Percentiles rank a stretch among this genome's conserved stretches.
phyloP scores from a whole-genome alignment of 2,888 invertebrate genomes.

The Drosophila demipolita region DNA sequence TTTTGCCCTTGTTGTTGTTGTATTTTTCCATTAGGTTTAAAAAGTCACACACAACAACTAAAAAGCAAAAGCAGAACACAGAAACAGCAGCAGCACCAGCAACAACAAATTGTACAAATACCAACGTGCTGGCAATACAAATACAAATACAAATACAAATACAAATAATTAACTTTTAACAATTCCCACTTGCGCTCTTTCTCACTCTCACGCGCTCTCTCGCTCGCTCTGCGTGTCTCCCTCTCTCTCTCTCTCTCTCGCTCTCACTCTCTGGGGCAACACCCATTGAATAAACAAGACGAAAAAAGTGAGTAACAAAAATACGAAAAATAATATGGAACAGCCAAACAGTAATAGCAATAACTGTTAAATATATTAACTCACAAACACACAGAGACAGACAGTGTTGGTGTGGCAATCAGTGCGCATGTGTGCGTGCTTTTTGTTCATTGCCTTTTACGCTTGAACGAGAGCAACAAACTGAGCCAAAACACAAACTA shows the following conservation, averaged over 20 bases:
- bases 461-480: slow-evolving; percentile 53
- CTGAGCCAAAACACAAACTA: slow-evolving; percentile 6
- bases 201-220: slow-evolving; percentile 6
- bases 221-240: slow-evolving; percentile 1
- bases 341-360: slow-evolving; percentile 28
- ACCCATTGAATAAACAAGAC: slow-evolving; percentile 67
- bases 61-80: slow-evolving; percentile 43
- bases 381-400: slow-evolving; percentile 35
- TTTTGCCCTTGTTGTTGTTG: slow-evolving; percentile 4
- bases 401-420: slow-evolving; percentile 40
- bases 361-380: slow-evolving; percentile 75
- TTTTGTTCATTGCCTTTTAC: slow-evolving; percentile 62
- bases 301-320: slow-evolving; percentile 44
- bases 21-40: slow-evolving; percentile 1
- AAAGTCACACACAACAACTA: slow-evolving; percentile 53
- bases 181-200: slow-evolving; percentile 43
- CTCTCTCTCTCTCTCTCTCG: not conserved
- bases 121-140: slow-evolving; percentile 73
- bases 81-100: slow-evolving; percentile 9
- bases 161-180: slow-evolving; percentile 78
- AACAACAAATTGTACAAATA: slow-evolving; percentile 65
- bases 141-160: slow-evolving; percentile 68
- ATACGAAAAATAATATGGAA: slow-evolving; percentile 43
- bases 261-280: slow-evolving; percentile 28
- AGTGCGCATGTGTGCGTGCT: slow-evolving; percentile 76